Evolutionary conservation across 2,113 vertebrate species (phyloP).

Genomic region (Alectura lathami): DNA sequence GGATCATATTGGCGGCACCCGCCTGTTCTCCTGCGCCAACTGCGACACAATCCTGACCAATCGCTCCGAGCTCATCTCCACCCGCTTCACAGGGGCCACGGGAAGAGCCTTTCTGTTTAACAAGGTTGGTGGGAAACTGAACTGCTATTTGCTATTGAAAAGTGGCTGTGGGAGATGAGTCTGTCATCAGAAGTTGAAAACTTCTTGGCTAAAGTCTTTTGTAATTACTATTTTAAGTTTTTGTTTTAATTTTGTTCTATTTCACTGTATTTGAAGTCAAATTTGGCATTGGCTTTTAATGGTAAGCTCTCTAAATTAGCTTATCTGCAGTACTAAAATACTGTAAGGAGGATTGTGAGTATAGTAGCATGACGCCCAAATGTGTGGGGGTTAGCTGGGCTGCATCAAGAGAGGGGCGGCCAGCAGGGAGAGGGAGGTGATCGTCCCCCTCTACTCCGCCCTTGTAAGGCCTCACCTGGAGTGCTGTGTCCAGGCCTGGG

Average conservation of each 20-base stretch:
- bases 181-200: background rate
- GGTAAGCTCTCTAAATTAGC: background rate
- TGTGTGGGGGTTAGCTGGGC: background rate
- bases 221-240: background rate
- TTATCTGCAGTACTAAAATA: background rate
- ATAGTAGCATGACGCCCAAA: background rate
- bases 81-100: constrained; percentile 95
- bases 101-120: constrained; percentile 98
- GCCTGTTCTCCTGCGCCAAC: constrained; percentile 97
- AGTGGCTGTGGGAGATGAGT: background rate
- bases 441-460: too few species aligned
- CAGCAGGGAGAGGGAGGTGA: too few species aligned
- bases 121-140: constrained; percentile 81
- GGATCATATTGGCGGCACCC: constrained; percentile 98
- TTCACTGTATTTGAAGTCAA: background rate
- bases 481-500: too few species aligned
- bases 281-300: background rate
- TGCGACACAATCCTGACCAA: constrained; percentile 98
- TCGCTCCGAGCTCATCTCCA: constrained; percentile 95
- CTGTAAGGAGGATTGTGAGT: background rate
- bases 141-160: background rate
- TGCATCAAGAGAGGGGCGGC: too few species aligned
- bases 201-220: background rate
- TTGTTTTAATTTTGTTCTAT: background rate
- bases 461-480: too few species aligned